Conservation (phyloP, 2,797 vertebrate species). For the Lepus townsendii region DNA sequence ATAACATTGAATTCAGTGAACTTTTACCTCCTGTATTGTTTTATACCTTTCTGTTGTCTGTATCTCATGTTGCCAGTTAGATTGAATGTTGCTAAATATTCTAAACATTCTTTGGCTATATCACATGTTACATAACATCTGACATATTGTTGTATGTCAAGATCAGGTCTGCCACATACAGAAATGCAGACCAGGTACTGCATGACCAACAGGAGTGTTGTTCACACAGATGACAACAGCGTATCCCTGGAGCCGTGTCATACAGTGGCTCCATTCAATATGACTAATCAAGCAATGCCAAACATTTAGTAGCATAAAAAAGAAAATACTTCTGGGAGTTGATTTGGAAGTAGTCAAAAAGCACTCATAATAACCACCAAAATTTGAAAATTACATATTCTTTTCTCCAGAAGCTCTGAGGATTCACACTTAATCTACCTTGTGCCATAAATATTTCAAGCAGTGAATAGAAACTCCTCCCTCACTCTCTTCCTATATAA, state of each 20-base stretch:
- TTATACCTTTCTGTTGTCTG: not conserved
- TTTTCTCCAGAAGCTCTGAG: not conserved
- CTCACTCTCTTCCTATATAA: not conserved
- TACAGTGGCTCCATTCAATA: not conserved
- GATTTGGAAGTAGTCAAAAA: not conserved
- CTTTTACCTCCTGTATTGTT: not conserved
- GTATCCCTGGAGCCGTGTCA: not conserved
- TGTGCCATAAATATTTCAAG: not conserved
- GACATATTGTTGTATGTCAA: not conserved
- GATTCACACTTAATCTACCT: not conserved
- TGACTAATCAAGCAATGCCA: not conserved
- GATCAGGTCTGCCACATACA: not conserved
- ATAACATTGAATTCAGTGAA: not conserved
- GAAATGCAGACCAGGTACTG: not conserved
- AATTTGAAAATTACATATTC: not conserved
- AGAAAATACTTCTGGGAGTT: not conserved
- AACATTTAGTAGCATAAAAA: not conserved
- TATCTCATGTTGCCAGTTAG: not conserved
- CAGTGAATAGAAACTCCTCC: not conserved
- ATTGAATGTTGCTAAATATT: not conserved
- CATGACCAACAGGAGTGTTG: not conserved
- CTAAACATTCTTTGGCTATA: conserved; percentile 12
- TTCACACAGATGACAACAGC: not conserved
- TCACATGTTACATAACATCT: not conserved
- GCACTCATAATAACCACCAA: not conserved